Evolutionary conservation across 1,140 invertebrate species (phyloP), one percentile per base, ranked within the genome.

Genomic region (Zophobas morio): DNA sequence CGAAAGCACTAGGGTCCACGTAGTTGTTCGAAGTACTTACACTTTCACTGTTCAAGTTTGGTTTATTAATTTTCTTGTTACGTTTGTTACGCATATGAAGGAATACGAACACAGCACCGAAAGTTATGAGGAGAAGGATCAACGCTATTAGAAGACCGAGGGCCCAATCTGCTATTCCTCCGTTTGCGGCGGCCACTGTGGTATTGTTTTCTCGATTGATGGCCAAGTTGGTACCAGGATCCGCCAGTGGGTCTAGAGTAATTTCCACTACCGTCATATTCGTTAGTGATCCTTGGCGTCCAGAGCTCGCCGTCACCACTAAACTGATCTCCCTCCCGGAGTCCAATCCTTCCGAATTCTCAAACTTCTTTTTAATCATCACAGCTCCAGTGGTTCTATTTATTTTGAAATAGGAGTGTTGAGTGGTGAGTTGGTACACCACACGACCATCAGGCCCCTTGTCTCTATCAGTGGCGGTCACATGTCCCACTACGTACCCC

Each of bases 381-480:
- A 99, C 90, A 0, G 94, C 92, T 1, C 98, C 97, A 1, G 94
- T 96, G 0, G 95, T 97, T 79, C 94, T 89, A 85, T 99, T 98
- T 8, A 99, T 91, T 87, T 95, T 94, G 85, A 99, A 98, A 84
- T 96, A 95, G 0, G 93, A 90, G 87, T 96, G 92, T 60, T 94
- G 93, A 0, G 93, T 93, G 5, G 92, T 93, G 6, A 98, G 83
- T 79, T 96, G 93, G 84, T 98, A 99, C 0, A 97, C 93, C 0
- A 99, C 93, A 53, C 94, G 89, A 1, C 97, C 97, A 86, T 99
- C 97, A 0, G 94, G 92, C 0, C 97, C 97, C 82, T 94, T 93
- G 84, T 99, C 98, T 81, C 93, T 87, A 86, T 99, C 98, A 0
- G 92, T 95, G 1, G 98, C 98, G 6, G 91, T 91, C 1, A 98